Conservation (phyloP, 2,113 vertebrate species). For the Strix uralensis region DNA sequence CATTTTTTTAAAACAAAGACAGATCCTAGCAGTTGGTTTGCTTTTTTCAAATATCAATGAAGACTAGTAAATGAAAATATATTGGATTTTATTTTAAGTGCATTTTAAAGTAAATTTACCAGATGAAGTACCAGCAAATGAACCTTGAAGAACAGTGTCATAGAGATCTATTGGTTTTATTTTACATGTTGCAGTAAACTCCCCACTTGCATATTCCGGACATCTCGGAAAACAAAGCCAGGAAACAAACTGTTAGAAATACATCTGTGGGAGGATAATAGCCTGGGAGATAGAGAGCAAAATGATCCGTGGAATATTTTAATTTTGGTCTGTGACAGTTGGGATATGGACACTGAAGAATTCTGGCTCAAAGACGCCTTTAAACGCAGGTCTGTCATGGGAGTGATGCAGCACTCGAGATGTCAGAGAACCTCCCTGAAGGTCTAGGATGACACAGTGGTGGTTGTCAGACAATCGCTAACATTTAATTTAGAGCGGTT, state of each 20-base stretch:
- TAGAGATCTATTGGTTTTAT: neutral
- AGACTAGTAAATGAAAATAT: neutral
- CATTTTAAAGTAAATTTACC: neutral
- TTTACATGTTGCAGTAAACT: neutral
- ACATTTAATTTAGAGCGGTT: neutral
- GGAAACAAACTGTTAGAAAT: neutral
- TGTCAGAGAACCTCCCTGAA: neutral
- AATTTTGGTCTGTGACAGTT: neutral
- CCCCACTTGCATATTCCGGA: neutral
- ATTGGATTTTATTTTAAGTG: neutral
- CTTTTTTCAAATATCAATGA: neutral
- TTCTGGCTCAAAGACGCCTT: neutral
- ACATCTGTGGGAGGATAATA: neutral
- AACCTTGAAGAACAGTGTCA: neutral
- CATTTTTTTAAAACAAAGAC: neutral
- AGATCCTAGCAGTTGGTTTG: neutral
- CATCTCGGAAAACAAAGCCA: neutral
- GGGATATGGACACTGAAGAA: neutral
- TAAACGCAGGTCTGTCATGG: fast-evolving
- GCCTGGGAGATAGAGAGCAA: neutral
- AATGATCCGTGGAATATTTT: neutral
- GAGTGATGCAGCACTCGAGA: fast-evolving
- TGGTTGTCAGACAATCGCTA: neutral
- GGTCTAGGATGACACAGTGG: neutral
- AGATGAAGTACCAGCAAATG: neutral